Base-by-base conservation (phyloP, 2,113 vertebrate species). In the Oryzias javanicus region DNA sequence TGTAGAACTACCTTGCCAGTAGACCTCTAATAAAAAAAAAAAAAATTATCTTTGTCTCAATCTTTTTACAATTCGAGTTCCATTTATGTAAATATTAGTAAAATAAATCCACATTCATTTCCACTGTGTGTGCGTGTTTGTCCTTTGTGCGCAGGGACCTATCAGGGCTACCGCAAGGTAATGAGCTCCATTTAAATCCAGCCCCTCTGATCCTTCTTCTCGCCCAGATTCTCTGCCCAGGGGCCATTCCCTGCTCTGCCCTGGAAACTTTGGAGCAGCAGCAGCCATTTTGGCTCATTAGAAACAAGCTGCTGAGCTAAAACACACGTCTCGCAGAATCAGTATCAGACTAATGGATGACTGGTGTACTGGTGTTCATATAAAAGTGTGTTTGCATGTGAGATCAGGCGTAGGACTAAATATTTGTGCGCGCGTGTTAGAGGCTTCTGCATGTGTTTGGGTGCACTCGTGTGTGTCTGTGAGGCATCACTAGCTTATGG, bases 131-230 rank as follows among this genome's bases (percentile, higher is more conserved):
- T 78, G 74, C 62, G 55, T 60, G 65, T 64, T 50, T 72, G 68
- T 74, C 78, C 62, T 77, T 64, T 70, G 83, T 66, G 82, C 55
- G 73, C 75, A 67, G 84, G 79, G 86, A 84, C 68, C 70, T 87
- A 76, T 82, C 64, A 74, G 59, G 67, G 76, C 79, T 82, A 86
- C 79, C 69, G 50, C 35, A 62, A 76, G 85, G 78, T 89, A 89
- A 89, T 88, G 85, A 88, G 85, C 84, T 86, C 84, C 87, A 88
- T 88, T 89, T 88, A 88, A 86, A 88, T 79, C 71, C 82, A 82
- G 80, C 80, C 81, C 82, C 70, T 84, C 80, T 76, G 80, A 89
- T 88, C 78, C 84, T 60, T 82, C 54, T 75, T 66, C 77, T 89
- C 82, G 71, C 86, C 84, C 84, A 85, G 81, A 86, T 89, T 86